Evolutionary conservation across 2,113 vertebrate species (phyloP), one percentile per base, ranked within the genome.

Genomic region (Stegastes partitus): DNA sequence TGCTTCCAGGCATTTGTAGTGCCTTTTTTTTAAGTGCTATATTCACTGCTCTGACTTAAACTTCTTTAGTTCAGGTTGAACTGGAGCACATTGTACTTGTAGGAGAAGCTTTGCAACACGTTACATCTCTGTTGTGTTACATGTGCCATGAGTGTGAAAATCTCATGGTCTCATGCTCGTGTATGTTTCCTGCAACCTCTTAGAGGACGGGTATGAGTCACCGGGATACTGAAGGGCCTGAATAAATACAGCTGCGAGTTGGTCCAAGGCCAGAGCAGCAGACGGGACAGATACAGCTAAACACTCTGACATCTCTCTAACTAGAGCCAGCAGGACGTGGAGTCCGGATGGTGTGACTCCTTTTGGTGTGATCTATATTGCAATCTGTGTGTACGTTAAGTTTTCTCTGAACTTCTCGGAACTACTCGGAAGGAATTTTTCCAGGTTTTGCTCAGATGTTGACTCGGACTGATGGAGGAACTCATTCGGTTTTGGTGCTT

Each of bases 271-370:
- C 83, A 82, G 23, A 68, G 53, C 79, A 42, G 66, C 51, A 42
- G 74, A 69, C 42, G 50, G 62, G 73, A 56, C 84, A 74, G 88
- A 85, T 75, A 79, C 54, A 74, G 50, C 25, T 19, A 39, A 84
- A 34, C 69, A 80, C 83, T 75, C 70, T 79, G 85, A 91, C 80
- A 79, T 81, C 74, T 81, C 68, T 68, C 58, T 86, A 49, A 61
- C 57, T 70, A 19, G 23, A 51, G 62, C 57, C 15, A 42, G 39
- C 21, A 42, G 34, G 42, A 10, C 19, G 25, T 21, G 11, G 11
- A 25, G 15, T 54, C 25, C 25, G 50, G 23, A 21, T 16, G 14
- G 19, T 16, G 34, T 21, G 15, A 70, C 44, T 58, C 34, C 23
- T 75, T 72, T 79, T 59, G 67, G 26, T 12, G 34, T 10, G 23